Evolutionary conservation across 2,113 vertebrate genomes (phyloP), one percentile per base, ranked within the genome.

Genomic region (Coregonus clupeaformis): DNA sequence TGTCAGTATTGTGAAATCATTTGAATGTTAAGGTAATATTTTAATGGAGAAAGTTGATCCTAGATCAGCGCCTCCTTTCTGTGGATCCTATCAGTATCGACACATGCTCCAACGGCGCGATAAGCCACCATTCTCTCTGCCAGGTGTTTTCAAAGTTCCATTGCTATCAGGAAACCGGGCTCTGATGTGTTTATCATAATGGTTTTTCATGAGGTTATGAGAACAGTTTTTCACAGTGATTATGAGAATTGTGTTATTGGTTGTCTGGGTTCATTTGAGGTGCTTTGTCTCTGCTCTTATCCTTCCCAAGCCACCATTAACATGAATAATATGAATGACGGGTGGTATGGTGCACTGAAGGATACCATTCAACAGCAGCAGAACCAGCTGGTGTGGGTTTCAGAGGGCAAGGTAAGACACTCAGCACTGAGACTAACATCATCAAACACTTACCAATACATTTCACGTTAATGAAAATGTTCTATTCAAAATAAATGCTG

Each of bases 361-460:
- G 97, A 99, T 75, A 94, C 85, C 7, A 93, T 98, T 87, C 96
- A 99, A 66, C 96, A 98, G 64, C 98, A 99, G 74, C 98, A 99
- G 91, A 99, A 97, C 87, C 98, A 99, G 78, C 88, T 99, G 74
- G 97, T 99, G 20, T 99, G 98, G 98, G 98, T 99, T 88, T 99
- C 98, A 18, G 98, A 99, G 90, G 98, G 97, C 91, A 99, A 98
- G 96, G 98, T 99, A 92, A 93, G 92, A 77, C 25, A 25, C 6
- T 22, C 32, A 16, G 27, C 11, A 3, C 24, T 27, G 1, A 49
- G 14, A 62, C 47, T 60, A 16, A 45, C 5, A 20, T 27, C 66
- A 73, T 3, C 45, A 16, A 12, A 27, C 60, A 45, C 57, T n/a
- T 16, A 62, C 71, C 12, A 6, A 63, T 6, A 32, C 1, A 24